These are phyloP conservation scores for Nephrotoma appendiculata DNA, from an alignment of 2,888 invertebrate genomes.

Conservation along the genomic window DNA sequence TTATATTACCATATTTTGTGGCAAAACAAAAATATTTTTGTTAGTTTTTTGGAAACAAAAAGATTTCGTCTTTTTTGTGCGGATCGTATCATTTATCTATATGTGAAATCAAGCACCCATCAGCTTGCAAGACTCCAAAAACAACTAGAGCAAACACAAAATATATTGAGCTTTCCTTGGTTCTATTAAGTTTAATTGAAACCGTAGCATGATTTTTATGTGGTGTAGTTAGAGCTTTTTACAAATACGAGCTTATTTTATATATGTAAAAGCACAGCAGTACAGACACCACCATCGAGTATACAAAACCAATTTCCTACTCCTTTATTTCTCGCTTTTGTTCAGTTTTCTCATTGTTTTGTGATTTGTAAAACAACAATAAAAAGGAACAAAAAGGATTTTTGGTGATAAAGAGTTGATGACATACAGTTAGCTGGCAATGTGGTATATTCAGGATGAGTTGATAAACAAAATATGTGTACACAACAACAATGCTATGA, in stretches of 20 bases:
- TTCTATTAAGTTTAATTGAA: neutral
- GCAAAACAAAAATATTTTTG: too few relatives aligned
- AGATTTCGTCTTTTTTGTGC: neutral
- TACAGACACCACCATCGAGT: neutral
- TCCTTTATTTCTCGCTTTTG: neutral
- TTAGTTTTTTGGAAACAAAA: neutral
- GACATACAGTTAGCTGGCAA: neutral
- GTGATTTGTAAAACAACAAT: neutral
- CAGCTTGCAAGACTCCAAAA: neutral
- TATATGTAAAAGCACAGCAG: neutral
- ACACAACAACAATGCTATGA: neutral
- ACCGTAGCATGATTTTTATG: neutral
- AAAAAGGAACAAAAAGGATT: neutral
- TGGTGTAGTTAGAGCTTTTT: neutral
- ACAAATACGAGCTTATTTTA: neutral
- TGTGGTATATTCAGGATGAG: neutral
- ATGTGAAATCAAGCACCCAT: neutral
- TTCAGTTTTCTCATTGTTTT: neutral
- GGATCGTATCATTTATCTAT: neutral
- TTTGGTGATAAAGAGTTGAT: neutral
- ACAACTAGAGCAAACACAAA: neutral
- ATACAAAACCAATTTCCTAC: neutral
- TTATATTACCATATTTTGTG: neutral
- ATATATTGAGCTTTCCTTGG: neutral
- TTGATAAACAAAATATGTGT: neutral